Conservation (phyloP, 1,140 invertebrate genomes). For the Acromyrmex heyeri region DNA sequence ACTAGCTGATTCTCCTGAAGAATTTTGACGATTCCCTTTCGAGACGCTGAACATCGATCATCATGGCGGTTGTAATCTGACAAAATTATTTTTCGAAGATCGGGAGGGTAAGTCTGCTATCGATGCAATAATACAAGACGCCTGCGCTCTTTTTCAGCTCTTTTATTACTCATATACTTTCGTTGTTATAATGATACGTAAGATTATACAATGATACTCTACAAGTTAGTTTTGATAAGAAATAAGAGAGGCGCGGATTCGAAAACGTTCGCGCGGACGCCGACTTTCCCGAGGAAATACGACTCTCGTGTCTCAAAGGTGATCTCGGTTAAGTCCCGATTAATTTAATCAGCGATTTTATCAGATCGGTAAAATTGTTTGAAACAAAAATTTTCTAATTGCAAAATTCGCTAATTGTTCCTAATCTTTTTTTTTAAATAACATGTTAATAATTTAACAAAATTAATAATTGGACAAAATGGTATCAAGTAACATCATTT, state of each 20-base stretch:
- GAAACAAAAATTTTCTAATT: neutral
- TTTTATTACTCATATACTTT: constrained; percentile 70
- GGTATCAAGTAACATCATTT: too few relatives aligned
- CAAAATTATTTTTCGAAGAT: neutral
- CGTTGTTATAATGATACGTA: constrained; percentile 81
- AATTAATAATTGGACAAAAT: neutral
- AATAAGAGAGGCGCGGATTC: constrained; percentile 62
- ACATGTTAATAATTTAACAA: neutral
- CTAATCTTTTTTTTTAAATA: neutral
- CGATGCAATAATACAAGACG: neutral
- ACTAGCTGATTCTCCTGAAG: neutral
- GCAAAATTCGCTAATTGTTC: neutral
- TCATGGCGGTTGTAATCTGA: neutral
- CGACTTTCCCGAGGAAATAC: neutral
- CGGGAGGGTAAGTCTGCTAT: neutral
- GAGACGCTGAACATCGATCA: neutral
- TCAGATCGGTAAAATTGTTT: neutral
- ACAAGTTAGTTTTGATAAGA: constrained; percentile 83
- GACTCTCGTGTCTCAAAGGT: neutral
- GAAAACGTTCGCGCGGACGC: constrained; percentile 4
- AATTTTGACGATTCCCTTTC: neutral
- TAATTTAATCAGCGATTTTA: neutral
- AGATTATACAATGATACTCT: constrained; percentile 82
- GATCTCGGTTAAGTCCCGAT: neutral
- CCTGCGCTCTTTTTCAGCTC: neutral